Evolutionary conservation across 2,113 vertebrate genomes (phyloP), one percentile per base, ranked within the genome.

Genomic region (Sinocyclocheilus maitianheensis): DNA sequence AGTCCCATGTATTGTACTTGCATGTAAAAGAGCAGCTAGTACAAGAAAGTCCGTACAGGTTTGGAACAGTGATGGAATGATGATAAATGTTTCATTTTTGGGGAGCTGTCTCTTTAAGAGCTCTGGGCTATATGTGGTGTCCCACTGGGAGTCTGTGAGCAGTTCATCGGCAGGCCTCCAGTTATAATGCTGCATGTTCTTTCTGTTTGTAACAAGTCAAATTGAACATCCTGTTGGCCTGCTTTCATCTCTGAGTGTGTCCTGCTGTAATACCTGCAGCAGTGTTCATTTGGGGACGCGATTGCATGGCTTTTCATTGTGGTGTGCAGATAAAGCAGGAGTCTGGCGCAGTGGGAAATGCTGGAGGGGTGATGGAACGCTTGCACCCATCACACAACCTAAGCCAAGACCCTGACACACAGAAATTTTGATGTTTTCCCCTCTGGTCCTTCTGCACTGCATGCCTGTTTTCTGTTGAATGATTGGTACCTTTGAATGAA

Each of bases 291-390:
- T 48, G 43, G 10, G 71, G 11, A 48, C 3, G 14, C 11, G 75
- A 34, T 3, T 77, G 75, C 24, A 77, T 77, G 75, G 46, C 46
- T 53, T 75, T 77, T n/a, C 75, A 77, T 77, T 30, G 48, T 18
- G 24, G 3, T 20, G 14, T 18, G 3, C 10, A 55, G 76, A 20
- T 55, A 55, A 77, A 53, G 24, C 30, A 30, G 24, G 40, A 75
- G 72, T 75, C 6, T 2, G 4, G 10, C 10, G 4, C 2, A 18
- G 13, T 18, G 46, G 7, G 51, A 53, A 77, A 18, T 11, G n/a
- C 13, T 26, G 46, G n/a, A 14, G 51, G 3, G 13, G 2, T 18
- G 51, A 77, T 76, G n/a, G 4, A 26, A n/a, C 12, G 5, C 20
- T n/a, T 40, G 4, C 71, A 5, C 46, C 9, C 26, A 77, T 55